Evolutionary conservation across 2,888 invertebrate genomes (phyloP).

Genomic region (Baccha elongata): DNA sequence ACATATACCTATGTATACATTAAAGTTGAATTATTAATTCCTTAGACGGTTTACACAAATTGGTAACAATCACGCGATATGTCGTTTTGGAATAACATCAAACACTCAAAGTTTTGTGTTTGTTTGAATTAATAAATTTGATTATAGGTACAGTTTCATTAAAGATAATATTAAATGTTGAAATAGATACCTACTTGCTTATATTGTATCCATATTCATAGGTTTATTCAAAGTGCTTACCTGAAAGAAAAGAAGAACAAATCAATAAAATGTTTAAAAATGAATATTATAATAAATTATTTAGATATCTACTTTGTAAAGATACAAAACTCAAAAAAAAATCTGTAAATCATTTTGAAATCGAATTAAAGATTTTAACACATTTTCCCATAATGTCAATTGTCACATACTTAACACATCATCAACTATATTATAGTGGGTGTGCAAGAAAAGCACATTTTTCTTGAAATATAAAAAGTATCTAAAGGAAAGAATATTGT

Average conservation of each 20-base stretch:
- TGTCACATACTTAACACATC: slow-evolving; percentile 57
- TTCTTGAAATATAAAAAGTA: neutral
- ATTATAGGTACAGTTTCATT: slow-evolving; percentile 5
- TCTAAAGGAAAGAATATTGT: slow-evolving; percentile 6
- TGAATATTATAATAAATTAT: neutral
- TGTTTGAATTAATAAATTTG: slow-evolving; percentile 55
- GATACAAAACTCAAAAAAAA: neutral
- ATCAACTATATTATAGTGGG: neutral
- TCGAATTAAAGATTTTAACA: slow-evolving; percentile 27
- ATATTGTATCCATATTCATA: neutral
- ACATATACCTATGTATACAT: slow-evolving; percentile 32
- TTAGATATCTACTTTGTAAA: too few relatives aligned
- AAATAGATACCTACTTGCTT: neutral
- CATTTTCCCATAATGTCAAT: slow-evolving; percentile 44
- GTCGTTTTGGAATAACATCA: slow-evolving; percentile 58
- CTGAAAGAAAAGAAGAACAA: slow-evolving; percentile 37
- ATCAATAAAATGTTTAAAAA: neutral
- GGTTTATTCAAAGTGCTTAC: slow-evolving; percentile 23
- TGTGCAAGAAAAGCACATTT: neutral
- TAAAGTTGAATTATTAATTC: slow-evolving; percentile 66
- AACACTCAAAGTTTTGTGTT: slow-evolving; percentile 56
- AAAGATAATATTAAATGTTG: neutral
- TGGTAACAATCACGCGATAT: slow-evolving; percentile 58
- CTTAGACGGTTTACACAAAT: slow-evolving; percentile 43
- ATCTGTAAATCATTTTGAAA: slow-evolving; percentile 11